These are phyloP conservation scores for Endomychus coccineus DNA, from an alignment of 2,888 invertebrate species.

Conservation along the genomic window DNA sequence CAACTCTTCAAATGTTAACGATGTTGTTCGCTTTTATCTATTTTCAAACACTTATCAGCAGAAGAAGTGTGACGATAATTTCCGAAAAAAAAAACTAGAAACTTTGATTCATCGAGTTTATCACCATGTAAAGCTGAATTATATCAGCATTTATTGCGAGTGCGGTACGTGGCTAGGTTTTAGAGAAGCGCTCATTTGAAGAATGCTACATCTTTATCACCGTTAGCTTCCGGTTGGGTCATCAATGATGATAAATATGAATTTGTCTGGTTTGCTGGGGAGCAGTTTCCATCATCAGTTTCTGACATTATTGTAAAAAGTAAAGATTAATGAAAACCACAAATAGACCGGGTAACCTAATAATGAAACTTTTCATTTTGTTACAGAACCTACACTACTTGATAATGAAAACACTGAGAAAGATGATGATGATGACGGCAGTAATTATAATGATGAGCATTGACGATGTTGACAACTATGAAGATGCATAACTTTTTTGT, in stretches of 20 bases:
- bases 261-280: constrained; percentile 16
- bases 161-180: constrained; percentile 22
- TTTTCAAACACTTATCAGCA: constrained; percentile 16
- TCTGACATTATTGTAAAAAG: too few relatives aligned
- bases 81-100: constrained; percentile 19
- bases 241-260: constrained; percentile 14
- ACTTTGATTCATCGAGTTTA: constrained; percentile 21
- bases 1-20: constrained; percentile 18
- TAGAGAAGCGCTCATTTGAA: constrained; percentile 20
- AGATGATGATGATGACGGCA: too few relatives aligned
- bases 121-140: constrained; percentile 26
- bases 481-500: too few relatives aligned
- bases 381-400: too few relatives aligned
- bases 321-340: too few relatives aligned
- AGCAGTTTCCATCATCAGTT: constrained; percentile 17
- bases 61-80: constrained; percentile 16
- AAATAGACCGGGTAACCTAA: too few relatives aligned
- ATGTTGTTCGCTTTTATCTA: constrained; percentile 19
- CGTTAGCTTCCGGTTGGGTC: constrained; percentile 12
- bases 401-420: too few relatives aligned
- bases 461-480: too few relatives aligned
- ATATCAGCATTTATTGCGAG: constrained; percentile 21
- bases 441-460: too few relatives aligned
- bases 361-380: too few relatives aligned
- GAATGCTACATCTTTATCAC: constrained; percentile 15